Percentiles rank a stretch among this genome's conserved stretches.
Evolutionary conservation across 2,113 vertebrate genomes (phyloP).

Genomic region (Vireo altiloquus): DNA sequence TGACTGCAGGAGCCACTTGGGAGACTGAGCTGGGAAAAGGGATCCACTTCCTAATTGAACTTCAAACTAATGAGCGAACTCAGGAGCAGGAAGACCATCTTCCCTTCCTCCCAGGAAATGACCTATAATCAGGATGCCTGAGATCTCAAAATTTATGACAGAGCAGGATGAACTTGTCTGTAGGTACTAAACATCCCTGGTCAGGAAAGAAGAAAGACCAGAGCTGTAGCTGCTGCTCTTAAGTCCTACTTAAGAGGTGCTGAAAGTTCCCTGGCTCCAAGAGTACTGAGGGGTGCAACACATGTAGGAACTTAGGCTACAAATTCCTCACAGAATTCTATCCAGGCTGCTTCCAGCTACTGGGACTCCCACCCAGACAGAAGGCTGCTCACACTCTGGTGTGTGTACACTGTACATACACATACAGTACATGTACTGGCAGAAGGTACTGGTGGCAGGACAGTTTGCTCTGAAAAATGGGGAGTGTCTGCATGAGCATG

Average conservation of each 20-base stretch:
- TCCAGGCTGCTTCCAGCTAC: background rate
- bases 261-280: background rate
- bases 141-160: background rate
- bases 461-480: background rate
- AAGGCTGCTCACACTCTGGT: background rate
- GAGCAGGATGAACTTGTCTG: background rate
- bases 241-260: background rate
- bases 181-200: background rate
- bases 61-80: background rate
- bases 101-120: background rate
- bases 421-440: background rate
- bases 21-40: background rate
- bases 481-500: rapidly evolving
- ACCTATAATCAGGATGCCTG: background rate
- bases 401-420: too few relatives aligned
- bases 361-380: background rate
- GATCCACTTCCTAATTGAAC: background rate
- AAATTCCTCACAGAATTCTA: background rate
- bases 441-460: background rate
- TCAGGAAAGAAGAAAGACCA: background rate
- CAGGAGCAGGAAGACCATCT: background rate
- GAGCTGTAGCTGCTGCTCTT: background rate
- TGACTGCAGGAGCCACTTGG: background rate
- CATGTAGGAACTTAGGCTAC: rapidly evolving
- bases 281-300: background rate